A percentile compares a stretch with the other conserved stretches of the same genome.
Evolutionary conservation across 2,797 vertebrate genomes (phyloP).

Genomic region (Coregonus suidteri): DNA sequence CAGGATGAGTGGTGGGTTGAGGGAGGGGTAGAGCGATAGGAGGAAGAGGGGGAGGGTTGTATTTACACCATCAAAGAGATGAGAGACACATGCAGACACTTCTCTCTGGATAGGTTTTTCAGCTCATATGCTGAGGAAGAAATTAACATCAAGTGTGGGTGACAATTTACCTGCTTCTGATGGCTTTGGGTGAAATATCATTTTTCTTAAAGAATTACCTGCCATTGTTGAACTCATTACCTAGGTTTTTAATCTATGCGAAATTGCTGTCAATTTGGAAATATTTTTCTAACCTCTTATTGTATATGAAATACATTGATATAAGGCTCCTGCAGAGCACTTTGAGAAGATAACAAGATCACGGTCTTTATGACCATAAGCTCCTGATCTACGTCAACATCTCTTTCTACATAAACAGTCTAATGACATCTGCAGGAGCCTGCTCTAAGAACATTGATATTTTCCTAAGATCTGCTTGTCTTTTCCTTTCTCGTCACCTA

Average conservation of each 20-base stretch:
- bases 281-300: not conserved
- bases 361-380: conserved; percentile 4
- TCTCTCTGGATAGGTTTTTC: conserved; percentile 33
- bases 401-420: conserved; percentile 42
- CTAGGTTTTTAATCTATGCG: not conserved
- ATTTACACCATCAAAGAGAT: conserved; percentile 23
- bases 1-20: conserved; percentile 29
- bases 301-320: not conserved
- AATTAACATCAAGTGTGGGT: conserved; percentile 6
- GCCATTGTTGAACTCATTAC: not conserved
- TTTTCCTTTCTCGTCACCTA: conserved; percentile 47
- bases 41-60: conserved; percentile 19
- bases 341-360: conserved; percentile 6
- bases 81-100: conserved; percentile 9
- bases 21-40: conserved; percentile 13
- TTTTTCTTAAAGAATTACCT: not conserved
- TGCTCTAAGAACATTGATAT: conserved; percentile 16
- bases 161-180: conserved; percentile 30
- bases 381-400: conserved; percentile 38
- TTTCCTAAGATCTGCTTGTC: conserved; percentile 44
- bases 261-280: not conserved
- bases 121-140: conserved; percentile 32
- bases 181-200: not conserved
- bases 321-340: not conserved
- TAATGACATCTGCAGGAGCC: conserved; percentile 46